Percentiles rank a stretch among this genome's conserved stretches.
phyloP scores from a whole-genome alignment of 2,797 vertebrate species.

The Hyperoplus lanceolatus region DNA sequence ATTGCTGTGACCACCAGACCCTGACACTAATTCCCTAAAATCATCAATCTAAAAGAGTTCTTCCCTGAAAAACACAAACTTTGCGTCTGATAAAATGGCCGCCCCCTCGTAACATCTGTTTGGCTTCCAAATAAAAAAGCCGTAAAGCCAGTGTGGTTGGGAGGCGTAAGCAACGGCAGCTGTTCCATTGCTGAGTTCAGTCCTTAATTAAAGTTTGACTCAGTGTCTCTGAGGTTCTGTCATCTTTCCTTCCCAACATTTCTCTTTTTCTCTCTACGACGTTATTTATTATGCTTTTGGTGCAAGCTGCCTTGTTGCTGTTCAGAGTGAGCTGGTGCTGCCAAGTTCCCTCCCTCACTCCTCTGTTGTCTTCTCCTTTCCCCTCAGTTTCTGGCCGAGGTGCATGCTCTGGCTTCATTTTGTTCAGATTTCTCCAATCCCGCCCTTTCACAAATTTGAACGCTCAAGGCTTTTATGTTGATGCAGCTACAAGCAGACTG shows the following conservation, averaged over 20 bases:
- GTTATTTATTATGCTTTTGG: slow-evolving; percentile 65
- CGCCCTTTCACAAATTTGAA: slow-evolving; percentile 75
- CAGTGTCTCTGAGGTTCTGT: slow-evolving; percentile 60
- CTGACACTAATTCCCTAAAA: slow-evolving; percentile 56
- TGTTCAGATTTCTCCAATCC: slow-evolving; percentile 75
- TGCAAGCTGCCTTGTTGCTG: slow-evolving; percentile 61
- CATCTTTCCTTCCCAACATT: slow-evolving; percentile 47
- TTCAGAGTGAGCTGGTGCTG: slow-evolving; percentile 57
- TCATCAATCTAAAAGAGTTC: slow-evolving; percentile 39
- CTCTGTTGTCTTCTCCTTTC: slow-evolving; percentile 63
- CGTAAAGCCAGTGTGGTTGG: slow-evolving; percentile 59
- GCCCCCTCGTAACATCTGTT: slow-evolving; percentile 78
- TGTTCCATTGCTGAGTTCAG: slow-evolving; percentile 62
- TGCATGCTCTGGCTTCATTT: slow-evolving; percentile 68
- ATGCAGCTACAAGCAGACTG: slow-evolving; percentile 73
- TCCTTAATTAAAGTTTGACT: slow-evolving; percentile 79
- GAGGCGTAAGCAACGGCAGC: slow-evolving; percentile 68
- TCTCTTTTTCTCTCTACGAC: slow-evolving; percentile 39
- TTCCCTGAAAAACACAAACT: slow-evolving; percentile 65
- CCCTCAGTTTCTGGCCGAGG: slow-evolving; percentile 68
- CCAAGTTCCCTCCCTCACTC: slow-evolving; percentile 77
- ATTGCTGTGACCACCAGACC: slow-evolving; percentile 24
- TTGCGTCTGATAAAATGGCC: slow-evolving; percentile 63
- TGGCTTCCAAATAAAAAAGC: slow-evolving; percentile 67
- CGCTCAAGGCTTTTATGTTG: slow-evolving; percentile 71